These are phyloP conservation scores for Albula glossodonta DNA, from an alignment of 2,113 vertebrate genomes.

Conservation along the genomic window DNA sequence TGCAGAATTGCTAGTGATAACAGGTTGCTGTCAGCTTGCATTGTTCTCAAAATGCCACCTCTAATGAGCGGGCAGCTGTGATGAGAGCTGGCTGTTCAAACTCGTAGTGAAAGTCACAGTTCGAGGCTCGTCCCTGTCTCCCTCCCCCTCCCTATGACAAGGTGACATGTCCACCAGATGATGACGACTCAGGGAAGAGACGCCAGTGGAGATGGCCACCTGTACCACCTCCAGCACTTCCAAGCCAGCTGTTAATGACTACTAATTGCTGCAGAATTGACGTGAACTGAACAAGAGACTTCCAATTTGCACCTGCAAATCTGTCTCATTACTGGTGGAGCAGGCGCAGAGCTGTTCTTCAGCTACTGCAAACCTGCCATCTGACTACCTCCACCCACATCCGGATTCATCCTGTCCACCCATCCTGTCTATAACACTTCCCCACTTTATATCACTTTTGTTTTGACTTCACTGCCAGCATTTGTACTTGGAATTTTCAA, in stretches of 20 bases:
- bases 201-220: conserved; percentile 19
- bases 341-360: too few relatives aligned
- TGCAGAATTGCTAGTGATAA: conserved; percentile 40
- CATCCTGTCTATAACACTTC: background rate
- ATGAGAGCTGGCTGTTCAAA: conserved; percentile 22
- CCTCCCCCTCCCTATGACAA: conserved; percentile 27
- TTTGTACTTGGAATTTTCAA: background rate
- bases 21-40: conserved; percentile 41
- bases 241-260: conserved; percentile 31
- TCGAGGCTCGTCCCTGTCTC: conserved; percentile 12
- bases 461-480: background rate
- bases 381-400: background rate
- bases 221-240: conserved; percentile 9
- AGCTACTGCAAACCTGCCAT: background rate
- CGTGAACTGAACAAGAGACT: conserved; percentile 24
- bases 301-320: conserved; percentile 28
- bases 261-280: conserved; percentile 33
- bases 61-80: conserved; percentile 38
- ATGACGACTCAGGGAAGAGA: conserved; percentile 13
- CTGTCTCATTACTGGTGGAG: conserved; percentile 6
- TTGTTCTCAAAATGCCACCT: conserved; percentile 32
- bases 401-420: background rate
- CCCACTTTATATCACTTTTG: background rate
- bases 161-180: conserved; percentile 35
- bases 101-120: conserved; percentile 26